These are phyloP conservation scores for Acrobasis repandana DNA, from an alignment of 2,888 invertebrate species.

Conservation along the genomic window DNA sequence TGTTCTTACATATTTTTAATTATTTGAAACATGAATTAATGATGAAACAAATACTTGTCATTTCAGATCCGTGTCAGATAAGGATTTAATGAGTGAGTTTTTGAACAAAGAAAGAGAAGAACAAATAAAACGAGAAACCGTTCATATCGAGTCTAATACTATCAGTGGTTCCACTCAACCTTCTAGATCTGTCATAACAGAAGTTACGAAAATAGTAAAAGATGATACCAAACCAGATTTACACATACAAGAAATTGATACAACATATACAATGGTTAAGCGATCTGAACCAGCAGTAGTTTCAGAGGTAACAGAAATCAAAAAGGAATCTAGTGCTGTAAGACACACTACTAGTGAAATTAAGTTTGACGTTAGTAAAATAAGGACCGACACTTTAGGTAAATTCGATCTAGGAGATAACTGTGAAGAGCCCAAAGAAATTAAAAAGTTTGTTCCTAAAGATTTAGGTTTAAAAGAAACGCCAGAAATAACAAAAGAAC, in stretches of 20 bases:
- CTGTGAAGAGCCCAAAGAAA: constrained; percentile 45
- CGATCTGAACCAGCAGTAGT: constrained; percentile 42
- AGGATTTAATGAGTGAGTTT: constrained; percentile 58
- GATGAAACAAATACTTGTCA: neutral
- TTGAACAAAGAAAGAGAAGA: constrained; percentile 65
- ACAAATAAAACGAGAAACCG: constrained; percentile 61
- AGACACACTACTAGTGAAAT: constrained; percentile 38
- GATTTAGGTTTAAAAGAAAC: constrained; percentile 54
- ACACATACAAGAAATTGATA: constrained; percentile 51
- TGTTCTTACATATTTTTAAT: neutral
- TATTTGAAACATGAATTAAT: neutral
- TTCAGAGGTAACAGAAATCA: constrained; percentile 40
- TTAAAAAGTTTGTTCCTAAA: constrained; percentile 52
- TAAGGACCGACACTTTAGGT: constrained; percentile 68
- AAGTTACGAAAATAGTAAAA: constrained; percentile 18
- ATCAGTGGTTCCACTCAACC: constrained; percentile 23
- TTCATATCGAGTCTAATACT: constrained; percentile 27
- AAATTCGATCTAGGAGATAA: constrained; percentile 59
- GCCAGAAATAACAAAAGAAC: constrained; percentile 68
- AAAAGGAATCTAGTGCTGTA: constrained; percentile 43
- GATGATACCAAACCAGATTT: constrained; percentile 36
- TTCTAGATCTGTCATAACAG: neutral
- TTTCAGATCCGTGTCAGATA: constrained; percentile 54
- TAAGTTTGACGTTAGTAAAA: constrained; percentile 72
- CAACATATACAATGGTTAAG: constrained; percentile 43